These are phyloP conservation scores for Helicoverpa assulta DNA, from an alignment of 2,888 invertebrate species.

Conservation along the genomic window DNA sequence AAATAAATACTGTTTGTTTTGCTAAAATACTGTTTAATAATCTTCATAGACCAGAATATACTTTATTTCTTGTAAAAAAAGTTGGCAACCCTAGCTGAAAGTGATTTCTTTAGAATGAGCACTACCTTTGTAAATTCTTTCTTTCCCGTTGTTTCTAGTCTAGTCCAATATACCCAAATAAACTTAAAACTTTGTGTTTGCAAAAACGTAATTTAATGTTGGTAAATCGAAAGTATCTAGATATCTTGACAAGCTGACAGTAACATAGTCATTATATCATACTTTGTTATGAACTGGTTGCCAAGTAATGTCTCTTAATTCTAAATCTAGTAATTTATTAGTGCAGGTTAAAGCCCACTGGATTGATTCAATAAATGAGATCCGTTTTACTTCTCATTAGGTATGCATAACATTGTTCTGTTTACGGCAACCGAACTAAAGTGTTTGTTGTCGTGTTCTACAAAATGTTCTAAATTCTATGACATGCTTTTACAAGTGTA, in stretches of 20 bases:
- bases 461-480: constrained; percentile 14
- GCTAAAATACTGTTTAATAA: too few species aligned
- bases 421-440: constrained; percentile 24
- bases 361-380: constrained; percentile 42
- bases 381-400: constrained; percentile 42
- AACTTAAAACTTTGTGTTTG: too few species aligned
- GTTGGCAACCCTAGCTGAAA: too few species aligned
- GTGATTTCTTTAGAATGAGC: too few species aligned
- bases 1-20: too few species aligned
- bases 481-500: neutral
- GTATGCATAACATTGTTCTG: constrained; percentile 44
- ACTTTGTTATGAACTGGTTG: constrained; percentile 28
- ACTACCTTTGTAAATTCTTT: too few species aligned
- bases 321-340: constrained; percentile 37
- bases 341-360: constrained; percentile 1
- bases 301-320: constrained; percentile 9
- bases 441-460: constrained; percentile 33
- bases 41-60: too few species aligned
- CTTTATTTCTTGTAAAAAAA: too few species aligned
- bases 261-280: constrained; percentile 8
- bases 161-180: too few species aligned
- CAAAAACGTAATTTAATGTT: neutral
- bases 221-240: constrained; percentile 11
- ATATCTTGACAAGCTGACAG: neutral
- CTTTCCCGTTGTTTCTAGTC: too few species aligned